A percentile compares a stretch with the other conserved stretches of the same genome.
Conservation (phyloP, 2,113 vertebrate genomes). For the Phaetusa simplex region DNA sequence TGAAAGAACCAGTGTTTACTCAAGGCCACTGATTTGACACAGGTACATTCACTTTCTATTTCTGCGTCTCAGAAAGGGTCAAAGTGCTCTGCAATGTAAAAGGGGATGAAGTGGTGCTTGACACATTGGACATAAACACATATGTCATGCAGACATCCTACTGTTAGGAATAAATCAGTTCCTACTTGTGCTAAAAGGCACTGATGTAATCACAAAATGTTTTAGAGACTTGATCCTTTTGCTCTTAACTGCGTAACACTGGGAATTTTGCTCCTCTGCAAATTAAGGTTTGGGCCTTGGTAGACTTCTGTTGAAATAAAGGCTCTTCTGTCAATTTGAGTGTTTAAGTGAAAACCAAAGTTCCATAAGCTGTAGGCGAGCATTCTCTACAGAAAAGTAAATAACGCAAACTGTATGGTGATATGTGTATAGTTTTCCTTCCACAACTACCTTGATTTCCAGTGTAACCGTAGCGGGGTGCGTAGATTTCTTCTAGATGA, state of each 20-base stretch:
- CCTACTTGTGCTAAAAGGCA: neutral
- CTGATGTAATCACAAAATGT: neutral
- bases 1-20: neutral
- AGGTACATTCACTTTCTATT: neutral
- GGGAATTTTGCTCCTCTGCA: neutral
- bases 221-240: neutral
- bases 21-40: neutral
- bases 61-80: neutral
- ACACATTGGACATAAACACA: neutral
- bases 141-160: neutral
- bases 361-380: neutral
- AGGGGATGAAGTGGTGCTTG: neutral
- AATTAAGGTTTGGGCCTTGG: neutral
- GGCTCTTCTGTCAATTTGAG: neutral
- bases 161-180: neutral
- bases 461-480: neutral
- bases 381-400: neutral
- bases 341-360: neutral
- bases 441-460: neutral
- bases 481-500: neutral
- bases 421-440: neutral
- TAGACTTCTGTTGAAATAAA: neutral
- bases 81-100: neutral
- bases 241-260: neutral
- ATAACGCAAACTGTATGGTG: neutral